A percentile compares a stretch with the other conserved stretches of the same genome.
Evolutionary conservation across 2,113 vertebrate species (phyloP).

Genomic region (Pagrus major): DNA sequence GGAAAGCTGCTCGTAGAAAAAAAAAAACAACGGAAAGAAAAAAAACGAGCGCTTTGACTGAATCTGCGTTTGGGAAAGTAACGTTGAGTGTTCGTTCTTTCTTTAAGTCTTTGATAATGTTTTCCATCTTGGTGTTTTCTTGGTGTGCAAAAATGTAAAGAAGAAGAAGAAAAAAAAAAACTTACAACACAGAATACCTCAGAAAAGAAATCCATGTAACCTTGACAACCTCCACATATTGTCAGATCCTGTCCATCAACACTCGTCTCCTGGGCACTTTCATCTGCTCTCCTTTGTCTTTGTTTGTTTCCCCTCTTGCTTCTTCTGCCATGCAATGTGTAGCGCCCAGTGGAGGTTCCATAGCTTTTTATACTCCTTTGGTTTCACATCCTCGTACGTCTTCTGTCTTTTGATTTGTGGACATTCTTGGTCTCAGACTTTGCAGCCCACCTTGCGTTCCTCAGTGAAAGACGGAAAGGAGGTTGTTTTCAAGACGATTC

Average conservation of each 20-base stretch:
- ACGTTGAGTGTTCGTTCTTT: slow-evolving; percentile 54
- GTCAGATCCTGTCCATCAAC: slow-evolving; percentile 59
- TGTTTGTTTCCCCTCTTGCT: background rate
- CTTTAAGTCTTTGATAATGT: slow-evolving; percentile 64
- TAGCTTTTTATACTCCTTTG: slow-evolving; percentile 31
- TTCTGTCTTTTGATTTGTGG: slow-evolving; percentile 25
- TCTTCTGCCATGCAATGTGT: slow-evolving; percentile 31
- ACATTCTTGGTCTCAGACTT: slow-evolving; percentile 38
- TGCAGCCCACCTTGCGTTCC: slow-evolving; percentile 18
- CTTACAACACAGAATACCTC: slow-evolving; percentile 86
- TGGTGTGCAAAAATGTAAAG: slow-evolving; percentile 77
- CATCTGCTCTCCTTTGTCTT: slow-evolving; percentile 1
- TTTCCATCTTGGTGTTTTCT: slow-evolving; percentile 70
- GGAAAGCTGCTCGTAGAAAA: slow-evolving; percentile 32
- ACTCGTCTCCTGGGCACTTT: slow-evolving; percentile 43
- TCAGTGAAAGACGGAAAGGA: background rate
- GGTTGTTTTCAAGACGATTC: background rate
- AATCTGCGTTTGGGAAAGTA: slow-evolving; percentile 32
- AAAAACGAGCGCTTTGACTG: slow-evolving; percentile 24
- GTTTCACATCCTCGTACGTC: slow-evolving; percentile 6
- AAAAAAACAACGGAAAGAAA: background rate
- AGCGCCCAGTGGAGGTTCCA: slow-evolving; percentile 56
- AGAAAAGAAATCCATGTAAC: slow-evolving; percentile 83
- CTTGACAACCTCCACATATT: slow-evolving; percentile 74
- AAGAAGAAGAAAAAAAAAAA: slow-evolving; percentile 63